Evolutionary conservation across 1,140 invertebrate species (phyloP).

Genomic region (Ditylenchus dipsaci): DNA sequence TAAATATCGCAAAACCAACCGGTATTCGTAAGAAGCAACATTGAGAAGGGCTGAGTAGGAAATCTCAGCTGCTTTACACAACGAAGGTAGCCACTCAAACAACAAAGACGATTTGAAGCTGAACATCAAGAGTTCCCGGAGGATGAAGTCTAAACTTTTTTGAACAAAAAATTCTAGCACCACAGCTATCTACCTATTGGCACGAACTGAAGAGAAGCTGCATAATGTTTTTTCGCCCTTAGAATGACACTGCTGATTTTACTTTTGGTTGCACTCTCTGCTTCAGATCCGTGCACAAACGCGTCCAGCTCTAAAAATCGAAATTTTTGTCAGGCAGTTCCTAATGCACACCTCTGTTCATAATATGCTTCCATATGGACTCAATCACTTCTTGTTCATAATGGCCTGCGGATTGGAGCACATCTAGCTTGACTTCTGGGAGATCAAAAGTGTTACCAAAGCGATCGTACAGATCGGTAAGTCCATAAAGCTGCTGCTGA

Average conservation of each 20-base stretch:
- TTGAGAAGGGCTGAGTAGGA: constrained; percentile 7
- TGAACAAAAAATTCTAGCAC: neutral
- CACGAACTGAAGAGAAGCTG: constrained; percentile 26
- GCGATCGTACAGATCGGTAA: constrained; percentile 63
- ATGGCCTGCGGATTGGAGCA: constrained; percentile 63
- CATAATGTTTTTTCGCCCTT: constrained; percentile 20
- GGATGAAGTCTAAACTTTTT: constrained; percentile 32
- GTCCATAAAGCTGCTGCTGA: constrained; percentile 14
- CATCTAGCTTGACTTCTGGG: constrained; percentile 58
- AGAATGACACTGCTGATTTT: constrained; percentile 15
- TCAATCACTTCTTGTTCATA: constrained; percentile 63
- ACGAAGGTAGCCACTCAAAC: constrained; percentile 20
- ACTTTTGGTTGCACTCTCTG: neutral
- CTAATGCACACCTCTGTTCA: constrained; percentile 61
- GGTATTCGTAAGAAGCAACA: constrained; percentile 26
- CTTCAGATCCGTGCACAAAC: neutral
- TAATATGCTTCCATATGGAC: constrained; percentile 63
- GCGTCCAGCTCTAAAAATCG: constrained; percentile 16
- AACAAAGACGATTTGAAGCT: constrained; percentile 12
- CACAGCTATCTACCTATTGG: constrained; percentile 14
- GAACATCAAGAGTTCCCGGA: constrained; percentile 28
- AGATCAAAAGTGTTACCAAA: constrained; percentile 63
- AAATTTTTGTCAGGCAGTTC: neutral
- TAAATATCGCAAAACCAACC: constrained; percentile 18
- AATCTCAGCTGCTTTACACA: constrained; percentile 27